Conservation (phyloP, 2,888 invertebrate species). For the Drosophila dives region DNA sequence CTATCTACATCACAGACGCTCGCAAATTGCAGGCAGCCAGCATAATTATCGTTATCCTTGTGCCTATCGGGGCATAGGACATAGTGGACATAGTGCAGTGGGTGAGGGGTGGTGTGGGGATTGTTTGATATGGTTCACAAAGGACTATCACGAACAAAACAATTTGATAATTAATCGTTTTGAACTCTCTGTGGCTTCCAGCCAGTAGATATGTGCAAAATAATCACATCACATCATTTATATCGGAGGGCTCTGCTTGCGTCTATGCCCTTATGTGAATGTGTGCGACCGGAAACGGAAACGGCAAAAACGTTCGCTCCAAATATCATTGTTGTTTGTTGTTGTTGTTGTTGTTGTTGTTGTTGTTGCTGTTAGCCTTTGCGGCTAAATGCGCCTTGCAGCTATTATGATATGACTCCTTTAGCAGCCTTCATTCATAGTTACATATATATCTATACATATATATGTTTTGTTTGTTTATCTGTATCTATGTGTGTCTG, state of each 20-base stretch:
- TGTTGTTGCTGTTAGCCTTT: conserved; percentile 3
- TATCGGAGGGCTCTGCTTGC: conserved; percentile 10
- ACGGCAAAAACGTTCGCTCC: conserved; percentile 45
- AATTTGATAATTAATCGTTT: conserved; percentile 70
- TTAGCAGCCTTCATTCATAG: conserved; percentile 1
- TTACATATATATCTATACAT: not conserved
- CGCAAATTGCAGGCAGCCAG: conserved; percentile 29
- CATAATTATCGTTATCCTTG: conserved; percentile 59
- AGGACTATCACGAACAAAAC: conserved; percentile 59
- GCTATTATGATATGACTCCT: not conserved
- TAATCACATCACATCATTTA: conserved; percentile 63
- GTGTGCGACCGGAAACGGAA: conserved; percentile 49
- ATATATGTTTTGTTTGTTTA: not conserved
- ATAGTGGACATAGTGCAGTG: conserved; percentile 5
- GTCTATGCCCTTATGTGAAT: conserved; percentile 1
- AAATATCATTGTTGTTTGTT: conserved; percentile 9
- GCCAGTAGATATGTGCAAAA: conserved; percentile 28
- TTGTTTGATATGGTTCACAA: conserved; percentile 6
- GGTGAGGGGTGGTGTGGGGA: not conserved
- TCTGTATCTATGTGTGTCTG: not conserved
- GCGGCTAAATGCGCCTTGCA: conserved; percentile 3
- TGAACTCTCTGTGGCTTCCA: conserved; percentile 38
- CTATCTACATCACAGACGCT: conserved; percentile 1
- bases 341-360: conserved; percentile 5
- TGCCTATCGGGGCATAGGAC: conserved; percentile 39